These are phyloP conservation scores for Perodicticus potto DNA, from an alignment of 2,797 vertebrate genomes.

Conservation along the genomic window DNA sequence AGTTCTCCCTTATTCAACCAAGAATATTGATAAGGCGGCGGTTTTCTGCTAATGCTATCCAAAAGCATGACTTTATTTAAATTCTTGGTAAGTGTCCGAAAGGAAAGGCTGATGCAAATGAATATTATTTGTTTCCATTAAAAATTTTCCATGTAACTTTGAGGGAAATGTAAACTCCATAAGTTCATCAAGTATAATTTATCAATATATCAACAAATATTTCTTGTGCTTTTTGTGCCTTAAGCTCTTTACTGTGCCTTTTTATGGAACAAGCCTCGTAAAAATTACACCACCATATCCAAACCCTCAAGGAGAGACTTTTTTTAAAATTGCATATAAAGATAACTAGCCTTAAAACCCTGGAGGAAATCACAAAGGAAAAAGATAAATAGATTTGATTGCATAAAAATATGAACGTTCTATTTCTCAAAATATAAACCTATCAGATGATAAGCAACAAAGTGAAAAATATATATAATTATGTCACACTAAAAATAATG, in stretches of 20 bases:
- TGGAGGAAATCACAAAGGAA: conserved; percentile 55
- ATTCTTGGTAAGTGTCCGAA: conserved; percentile 32
- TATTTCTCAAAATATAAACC: conserved; percentile 58
- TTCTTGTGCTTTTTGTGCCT: conserved; percentile 12
- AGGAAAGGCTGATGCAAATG: conserved; percentile 57
- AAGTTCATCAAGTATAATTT: conserved; percentile 39
- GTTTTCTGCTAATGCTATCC: conserved; percentile 3
- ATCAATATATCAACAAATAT: conserved; percentile 59
- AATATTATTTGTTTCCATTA: conserved; percentile 40
- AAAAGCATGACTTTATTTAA: conserved; percentile 50
- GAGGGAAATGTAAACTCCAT: background rate
- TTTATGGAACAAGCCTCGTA: background rate
- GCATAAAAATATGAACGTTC: conserved; percentile 41
- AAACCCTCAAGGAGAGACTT: conserved; percentile 15
- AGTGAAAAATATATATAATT: background rate
- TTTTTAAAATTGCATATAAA: conserved; percentile 37
- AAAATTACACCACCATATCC: conserved; percentile 24
- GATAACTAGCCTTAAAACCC: conserved; percentile 56
- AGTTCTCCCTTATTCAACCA: conserved; percentile 30
- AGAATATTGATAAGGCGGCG: conserved; percentile 36
- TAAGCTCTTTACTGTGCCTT: background rate
- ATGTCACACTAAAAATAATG: background rate
- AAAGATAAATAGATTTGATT: conserved; percentile 29
- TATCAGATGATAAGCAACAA: conserved; percentile 33
- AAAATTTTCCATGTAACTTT: conserved; percentile 4